These are phyloP conservation scores for Sebastes baramenuke DNA, from an alignment of 2,797 vertebrate genomes.

Conservation along the genomic window DNA sequence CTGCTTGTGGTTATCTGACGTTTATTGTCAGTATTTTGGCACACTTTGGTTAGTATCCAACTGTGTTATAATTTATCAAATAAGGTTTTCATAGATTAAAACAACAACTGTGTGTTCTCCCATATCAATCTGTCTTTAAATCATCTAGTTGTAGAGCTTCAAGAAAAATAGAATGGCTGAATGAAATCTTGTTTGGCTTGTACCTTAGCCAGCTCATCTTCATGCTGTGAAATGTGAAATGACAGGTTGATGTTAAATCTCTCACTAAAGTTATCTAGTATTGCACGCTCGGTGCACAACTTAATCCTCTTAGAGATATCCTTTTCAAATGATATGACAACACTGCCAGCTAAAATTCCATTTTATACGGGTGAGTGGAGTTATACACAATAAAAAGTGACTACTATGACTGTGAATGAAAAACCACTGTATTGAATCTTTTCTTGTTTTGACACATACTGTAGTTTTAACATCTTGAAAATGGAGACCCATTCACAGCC, in stretches of 20 bases:
- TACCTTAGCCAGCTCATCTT: background rate
- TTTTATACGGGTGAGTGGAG: background rate
- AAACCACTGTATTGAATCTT: background rate
- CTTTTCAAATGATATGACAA: background rate
- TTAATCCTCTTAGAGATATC: background rate
- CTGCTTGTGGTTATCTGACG: background rate
- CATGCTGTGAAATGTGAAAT: background rate
- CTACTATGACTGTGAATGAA: background rate
- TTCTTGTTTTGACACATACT: background rate
- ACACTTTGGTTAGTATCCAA: background rate
- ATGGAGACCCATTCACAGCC: background rate
- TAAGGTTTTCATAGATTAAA: background rate
- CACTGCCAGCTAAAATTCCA: background rate
- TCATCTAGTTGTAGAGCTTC: background rate
- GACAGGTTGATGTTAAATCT: background rate
- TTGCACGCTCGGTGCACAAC: background rate
- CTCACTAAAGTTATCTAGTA: no score
- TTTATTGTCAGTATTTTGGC: slow-evolving; percentile 3
- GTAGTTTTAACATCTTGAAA: background rate
- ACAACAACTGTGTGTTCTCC: background rate
- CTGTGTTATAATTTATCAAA: background rate
- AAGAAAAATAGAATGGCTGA: background rate
- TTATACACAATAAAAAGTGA: background rate
- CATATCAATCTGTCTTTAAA: background rate
- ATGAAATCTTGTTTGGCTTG: background rate